Conservation (phyloP, 2,888 invertebrate genomes). For the Mimachlamys varia region DNA sequence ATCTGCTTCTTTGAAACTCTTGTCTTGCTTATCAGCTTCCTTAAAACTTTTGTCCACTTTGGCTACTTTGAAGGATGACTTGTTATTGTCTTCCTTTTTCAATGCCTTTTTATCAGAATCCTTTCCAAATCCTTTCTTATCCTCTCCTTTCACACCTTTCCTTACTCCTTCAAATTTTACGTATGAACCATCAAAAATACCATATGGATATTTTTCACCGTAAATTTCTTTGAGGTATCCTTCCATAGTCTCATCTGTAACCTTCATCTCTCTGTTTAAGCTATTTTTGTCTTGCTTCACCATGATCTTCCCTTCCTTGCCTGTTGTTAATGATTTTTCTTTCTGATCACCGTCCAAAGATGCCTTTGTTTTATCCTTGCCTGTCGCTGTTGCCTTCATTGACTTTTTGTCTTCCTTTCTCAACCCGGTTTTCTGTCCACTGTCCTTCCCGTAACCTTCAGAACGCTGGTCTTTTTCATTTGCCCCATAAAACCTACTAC, state of each 20-base stretch:
- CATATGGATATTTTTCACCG: slow-evolving; percentile 29
- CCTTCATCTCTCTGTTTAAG: slow-evolving; percentile 5
- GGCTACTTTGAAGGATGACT: background rate
- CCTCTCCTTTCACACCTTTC: background rate
- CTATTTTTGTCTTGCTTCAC: slow-evolving; percentile 36
- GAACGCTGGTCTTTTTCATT: slow-evolving; percentile 46
- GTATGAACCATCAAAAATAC: background rate
- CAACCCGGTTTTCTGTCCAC: background rate
- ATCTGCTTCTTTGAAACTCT: background rate
- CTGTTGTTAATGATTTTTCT: slow-evolving; percentile 22
- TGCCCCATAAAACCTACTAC: slow-evolving; percentile 42
- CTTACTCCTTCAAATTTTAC: background rate
- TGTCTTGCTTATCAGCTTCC: background rate
- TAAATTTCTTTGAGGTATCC: slow-evolving; percentile 44
- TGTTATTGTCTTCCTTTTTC: background rate
- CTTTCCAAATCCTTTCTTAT: background rate
- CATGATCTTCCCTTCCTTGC: background rate
- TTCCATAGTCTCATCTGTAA: slow-evolving; percentile 1
- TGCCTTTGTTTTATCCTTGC: slow-evolving; percentile 30
- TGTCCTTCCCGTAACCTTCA: background rate
- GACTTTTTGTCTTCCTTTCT: slow-evolving; percentile 47
- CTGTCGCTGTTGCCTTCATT: background rate
- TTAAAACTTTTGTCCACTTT: no score
- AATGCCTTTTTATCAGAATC: background rate
- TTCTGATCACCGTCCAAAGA: background rate